A percentile compares a stretch with the other conserved stretches of the same genome.
These are phyloP conservation scores for Cistogaster globosa DNA, from an alignment of 2,888 invertebrate species.

Conservation along the genomic window DNA sequence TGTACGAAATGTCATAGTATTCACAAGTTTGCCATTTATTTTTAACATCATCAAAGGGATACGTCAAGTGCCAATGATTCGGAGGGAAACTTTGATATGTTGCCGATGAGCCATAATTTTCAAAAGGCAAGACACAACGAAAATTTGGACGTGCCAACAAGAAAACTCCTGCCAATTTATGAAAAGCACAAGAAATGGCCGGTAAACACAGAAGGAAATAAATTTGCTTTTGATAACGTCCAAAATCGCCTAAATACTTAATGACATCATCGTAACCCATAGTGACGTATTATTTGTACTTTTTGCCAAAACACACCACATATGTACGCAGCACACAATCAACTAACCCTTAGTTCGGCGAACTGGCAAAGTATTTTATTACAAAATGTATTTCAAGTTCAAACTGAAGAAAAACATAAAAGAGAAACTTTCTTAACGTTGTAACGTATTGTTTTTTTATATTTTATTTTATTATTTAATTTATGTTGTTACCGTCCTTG, in stretches of 20 bases:
- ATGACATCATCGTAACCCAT: conserved; percentile 90
- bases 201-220: conserved; percentile 88
- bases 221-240: conserved; percentile 88
- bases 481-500: conserved; percentile 11
- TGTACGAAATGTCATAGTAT: conserved; percentile 83
- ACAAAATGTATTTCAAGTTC: conserved; percentile 47
- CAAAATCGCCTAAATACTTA: conserved; percentile 88
- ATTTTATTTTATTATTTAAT: conserved; percentile 12
- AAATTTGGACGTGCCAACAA: conserved; percentile 87
- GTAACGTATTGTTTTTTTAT: neutral
- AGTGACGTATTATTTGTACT: conserved; percentile 52
- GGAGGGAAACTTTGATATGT: conserved; percentile 81
- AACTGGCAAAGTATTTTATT: neutral
- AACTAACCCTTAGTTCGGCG: neutral
- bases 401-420: conserved; percentile 37
- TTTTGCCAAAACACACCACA: conserved; percentile 51
- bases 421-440: conserved; percentile 35
- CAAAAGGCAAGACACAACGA: conserved; percentile 86
- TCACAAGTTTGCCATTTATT: conserved; percentile 84
- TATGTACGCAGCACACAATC: conserved; percentile 21
- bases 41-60: conserved; percentile 84
- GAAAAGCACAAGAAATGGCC: conserved; percentile 88
- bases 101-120: conserved; percentile 82
- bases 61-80: conserved; percentile 83
- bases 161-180: conserved; percentile 89